Percentiles rank a stretch among this genome's conserved stretches.
These are phyloP conservation scores for Pocillopora damicornis DNA, from an alignment of 64 coral and sea anemone genomes.

Conservation along the genomic window DNA sequence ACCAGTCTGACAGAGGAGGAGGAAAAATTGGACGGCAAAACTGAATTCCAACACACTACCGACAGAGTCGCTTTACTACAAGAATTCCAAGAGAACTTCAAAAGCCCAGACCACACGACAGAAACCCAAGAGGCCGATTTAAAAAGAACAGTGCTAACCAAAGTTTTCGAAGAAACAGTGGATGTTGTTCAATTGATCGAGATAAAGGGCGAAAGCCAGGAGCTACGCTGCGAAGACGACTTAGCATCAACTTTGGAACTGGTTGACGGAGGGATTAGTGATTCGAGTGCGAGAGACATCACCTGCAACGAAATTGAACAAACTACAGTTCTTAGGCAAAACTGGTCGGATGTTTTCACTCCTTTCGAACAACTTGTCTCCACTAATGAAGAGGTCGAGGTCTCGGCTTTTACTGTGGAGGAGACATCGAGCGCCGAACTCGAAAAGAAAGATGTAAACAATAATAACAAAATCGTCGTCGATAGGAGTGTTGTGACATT, in stretches of 20 bases:
- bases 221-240: neutral
- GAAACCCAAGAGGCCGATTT: neutral
- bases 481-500: no score
- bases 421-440: neutral
- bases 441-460: neutral
- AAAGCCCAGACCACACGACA: neutral
- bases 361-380: neutral
- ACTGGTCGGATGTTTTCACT: neutral
- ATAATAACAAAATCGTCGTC: no score
- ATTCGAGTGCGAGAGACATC: neutral
- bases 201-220: neutral
- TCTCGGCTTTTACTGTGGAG: neutral
- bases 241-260: neutral
- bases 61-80: neutral
- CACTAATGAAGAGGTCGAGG: neutral
- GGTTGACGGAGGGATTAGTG: neutral
- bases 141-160: neutral
- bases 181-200: neutral
- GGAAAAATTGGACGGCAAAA: neutral
- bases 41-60: neutral
- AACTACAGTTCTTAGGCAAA: neutral
- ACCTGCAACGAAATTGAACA: neutral
- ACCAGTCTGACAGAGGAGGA: neutral
- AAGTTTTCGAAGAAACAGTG: neutral
- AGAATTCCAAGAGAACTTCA: conserved; percentile 4